Conservation (phyloP, 2,797 vertebrate genomes). For the Danionella dracula region DNA sequence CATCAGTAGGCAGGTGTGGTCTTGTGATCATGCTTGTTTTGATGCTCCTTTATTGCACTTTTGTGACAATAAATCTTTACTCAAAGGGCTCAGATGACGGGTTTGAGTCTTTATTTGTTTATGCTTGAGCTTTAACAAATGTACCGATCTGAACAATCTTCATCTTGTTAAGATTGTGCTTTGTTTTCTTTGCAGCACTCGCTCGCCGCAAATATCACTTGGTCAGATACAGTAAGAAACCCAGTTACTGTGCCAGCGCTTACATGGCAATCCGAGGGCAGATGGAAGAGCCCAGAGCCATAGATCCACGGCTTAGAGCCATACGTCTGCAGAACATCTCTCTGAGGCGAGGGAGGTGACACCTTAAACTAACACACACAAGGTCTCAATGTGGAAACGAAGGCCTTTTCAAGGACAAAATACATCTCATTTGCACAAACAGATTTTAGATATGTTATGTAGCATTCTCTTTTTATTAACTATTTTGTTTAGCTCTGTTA, state of each 20-base stretch:
- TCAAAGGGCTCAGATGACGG: constrained; percentile 61
- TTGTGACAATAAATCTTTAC: constrained; percentile 61
- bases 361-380: background rate
- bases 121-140: background rate
- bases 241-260: constrained; percentile 69
- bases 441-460: too few species aligned
- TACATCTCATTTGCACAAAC: too few species aligned
- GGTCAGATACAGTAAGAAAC: constrained; percentile 68
- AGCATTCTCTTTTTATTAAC: too few species aligned
- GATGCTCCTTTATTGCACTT: constrained; percentile 55
- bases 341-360: constrained; percentile 74
- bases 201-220: constrained; percentile 43
- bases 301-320: constrained; percentile 80
- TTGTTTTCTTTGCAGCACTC: constrained; percentile 29
- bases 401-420: too few species aligned
- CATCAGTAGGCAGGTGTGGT: constrained; percentile 32
- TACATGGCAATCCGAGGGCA: constrained; percentile 58
- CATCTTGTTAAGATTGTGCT: constrained; percentile 1
- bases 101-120: constrained; percentile 51
- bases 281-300: constrained; percentile 64
- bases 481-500: too few species aligned
- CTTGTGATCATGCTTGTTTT: constrained; percentile 48
- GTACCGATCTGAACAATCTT: background rate
- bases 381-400: too few species aligned
- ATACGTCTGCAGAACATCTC: constrained; percentile 84